Percentiles rank a stretch among this genome's conserved stretches.
These are phyloP conservation scores for Neodiprion lecontei DNA, from an alignment of 1,140 invertebrate species.

Conservation along the genomic window DNA sequence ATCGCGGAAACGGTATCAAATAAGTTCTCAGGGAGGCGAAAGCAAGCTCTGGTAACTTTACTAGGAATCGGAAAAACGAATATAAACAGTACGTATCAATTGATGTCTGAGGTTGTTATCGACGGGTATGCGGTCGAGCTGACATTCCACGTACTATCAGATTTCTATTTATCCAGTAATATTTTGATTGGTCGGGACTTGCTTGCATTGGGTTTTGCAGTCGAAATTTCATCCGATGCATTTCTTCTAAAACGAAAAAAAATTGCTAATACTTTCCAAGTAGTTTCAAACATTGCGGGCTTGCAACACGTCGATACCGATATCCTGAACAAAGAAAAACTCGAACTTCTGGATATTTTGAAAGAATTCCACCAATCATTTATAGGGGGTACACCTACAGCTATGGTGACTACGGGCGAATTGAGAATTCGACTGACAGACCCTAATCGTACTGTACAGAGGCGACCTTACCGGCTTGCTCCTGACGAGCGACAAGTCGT, in stretches of 20 bases:
- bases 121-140: neutral
- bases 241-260: conserved; percentile 10
- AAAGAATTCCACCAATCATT: conserved; percentile 13
- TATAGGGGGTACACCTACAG: neutral
- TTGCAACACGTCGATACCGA: conserved; percentile 10
- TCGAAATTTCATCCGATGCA: conserved; percentile 17
- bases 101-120: conserved; percentile 16
- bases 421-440: conserved; percentile 25
- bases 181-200: conserved; percentile 25
- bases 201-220: conserved; percentile 16
- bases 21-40: conserved; percentile 21
- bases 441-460: conserved; percentile 21
- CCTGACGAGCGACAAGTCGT: conserved; percentile 23
- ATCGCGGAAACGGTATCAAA: conserved; percentile 19
- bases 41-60: conserved; percentile 13
- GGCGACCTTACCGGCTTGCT: conserved; percentile 23
- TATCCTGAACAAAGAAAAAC: neutral
- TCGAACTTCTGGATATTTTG: conserved; percentile 1
- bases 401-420: conserved; percentile 18
- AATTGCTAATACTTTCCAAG: neutral
- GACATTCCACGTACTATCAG: conserved; percentile 14
- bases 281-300: neutral
- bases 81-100: conserved; percentile 15
- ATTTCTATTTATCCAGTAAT: conserved; percentile 8
- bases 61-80: conserved; percentile 17